A percentile compares a stretch with the other conserved stretches of the same genome.
phyloP scores from a whole-genome alignment of 2,797 vertebrate species.

The Macroramphosus scolopax region DNA sequence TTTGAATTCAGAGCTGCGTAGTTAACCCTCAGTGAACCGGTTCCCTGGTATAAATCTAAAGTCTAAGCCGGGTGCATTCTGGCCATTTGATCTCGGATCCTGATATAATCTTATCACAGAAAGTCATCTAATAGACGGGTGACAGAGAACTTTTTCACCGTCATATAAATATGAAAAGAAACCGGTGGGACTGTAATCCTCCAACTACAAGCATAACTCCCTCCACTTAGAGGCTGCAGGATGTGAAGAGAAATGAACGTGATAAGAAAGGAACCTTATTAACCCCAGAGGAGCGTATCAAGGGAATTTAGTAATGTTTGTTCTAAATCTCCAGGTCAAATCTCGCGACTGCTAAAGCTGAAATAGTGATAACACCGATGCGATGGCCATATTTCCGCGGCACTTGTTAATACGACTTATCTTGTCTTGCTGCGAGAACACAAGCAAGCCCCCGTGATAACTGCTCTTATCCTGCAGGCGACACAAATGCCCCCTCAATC shows the following conservation, averaged over 20 bases:
- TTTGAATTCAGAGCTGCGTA: conserved; percentile 53
- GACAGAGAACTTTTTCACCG: no score
- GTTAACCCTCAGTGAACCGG: conserved; percentile 47
- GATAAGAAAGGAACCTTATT: conserved; percentile 52
- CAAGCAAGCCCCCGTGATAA: conserved; percentile 24
- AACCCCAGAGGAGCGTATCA: conserved; percentile 30
- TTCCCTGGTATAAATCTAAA: conserved; percentile 30
- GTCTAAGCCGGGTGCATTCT: conserved; percentile 13
- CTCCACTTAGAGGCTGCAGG: conserved; percentile 14
- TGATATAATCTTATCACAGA: no score
- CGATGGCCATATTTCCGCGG: conserved; percentile 16
- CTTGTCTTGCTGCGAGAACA: conserved; percentile 17
- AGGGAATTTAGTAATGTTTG: conserved; percentile 36
- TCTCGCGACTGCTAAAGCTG: conserved; percentile 14
- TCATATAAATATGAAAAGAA: no score
- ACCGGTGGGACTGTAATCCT: conserved; percentile 17
- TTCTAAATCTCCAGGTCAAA: conserved; percentile 27
- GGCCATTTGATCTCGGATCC: no score
- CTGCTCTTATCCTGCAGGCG: conserved; percentile 30
- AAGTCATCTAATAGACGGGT: no score
- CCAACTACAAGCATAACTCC: conserved; percentile 13
- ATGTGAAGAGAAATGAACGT: conserved; percentile 40
- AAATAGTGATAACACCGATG: conserved; percentile 14
- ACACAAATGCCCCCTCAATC: conserved; percentile 46
- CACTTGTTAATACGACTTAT: conserved; percentile 20